phyloP scores from a whole-genome alignment of 2,797 vertebrate genomes.

The Mycteria americana region DNA sequence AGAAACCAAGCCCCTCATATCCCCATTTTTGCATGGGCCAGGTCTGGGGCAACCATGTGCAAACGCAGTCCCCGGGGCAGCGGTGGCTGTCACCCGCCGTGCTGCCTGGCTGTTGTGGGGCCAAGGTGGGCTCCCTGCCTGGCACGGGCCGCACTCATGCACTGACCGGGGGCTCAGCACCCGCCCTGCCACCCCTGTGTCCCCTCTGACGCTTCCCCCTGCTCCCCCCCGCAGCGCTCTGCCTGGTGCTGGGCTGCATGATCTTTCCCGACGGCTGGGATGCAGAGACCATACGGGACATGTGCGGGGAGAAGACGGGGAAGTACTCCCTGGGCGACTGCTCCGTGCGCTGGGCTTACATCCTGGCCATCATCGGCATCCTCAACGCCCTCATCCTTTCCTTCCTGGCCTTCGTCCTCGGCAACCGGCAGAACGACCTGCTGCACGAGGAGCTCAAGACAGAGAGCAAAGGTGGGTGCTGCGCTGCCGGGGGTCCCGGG shows the following conservation, averaged over 20 bases:
- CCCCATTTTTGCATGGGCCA: accelerated
- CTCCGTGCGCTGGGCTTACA: conserved; percentile 97
- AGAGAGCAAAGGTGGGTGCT: conserved; percentile 87
- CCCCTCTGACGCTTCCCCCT: neutral
- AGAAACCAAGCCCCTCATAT: neutral
- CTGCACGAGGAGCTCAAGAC: conserved; percentile 91
- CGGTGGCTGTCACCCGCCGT: neutral
- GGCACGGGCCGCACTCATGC: neutral
- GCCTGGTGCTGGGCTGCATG: conserved; percentile 96
- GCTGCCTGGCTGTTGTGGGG: accelerated
- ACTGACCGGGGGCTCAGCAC: accelerated
- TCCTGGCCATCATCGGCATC: conserved; percentile 97
- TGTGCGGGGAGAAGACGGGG: conserved; percentile 93
- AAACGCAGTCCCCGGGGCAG: accelerated
- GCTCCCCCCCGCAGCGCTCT: conserved; percentile 80
- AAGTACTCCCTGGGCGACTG: conserved; percentile 94
- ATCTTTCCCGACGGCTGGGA: conserved; percentile 97
- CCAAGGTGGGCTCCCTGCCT: neutral
- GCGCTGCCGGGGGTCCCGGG: accelerated
- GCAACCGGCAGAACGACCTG: conserved; percentile 93
- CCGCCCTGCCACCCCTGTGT: neutral
- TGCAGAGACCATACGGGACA: conserved; percentile 90
- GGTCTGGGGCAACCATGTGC: neutral
- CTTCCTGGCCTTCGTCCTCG: conserved; percentile 95
- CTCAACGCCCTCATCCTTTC: conserved; percentile 96